Percentiles rank a stretch among this genome's conserved stretches.
phyloP scores from a whole-genome alignment of 2,888 invertebrate species.

The Diplazon laetatorius region DNA sequence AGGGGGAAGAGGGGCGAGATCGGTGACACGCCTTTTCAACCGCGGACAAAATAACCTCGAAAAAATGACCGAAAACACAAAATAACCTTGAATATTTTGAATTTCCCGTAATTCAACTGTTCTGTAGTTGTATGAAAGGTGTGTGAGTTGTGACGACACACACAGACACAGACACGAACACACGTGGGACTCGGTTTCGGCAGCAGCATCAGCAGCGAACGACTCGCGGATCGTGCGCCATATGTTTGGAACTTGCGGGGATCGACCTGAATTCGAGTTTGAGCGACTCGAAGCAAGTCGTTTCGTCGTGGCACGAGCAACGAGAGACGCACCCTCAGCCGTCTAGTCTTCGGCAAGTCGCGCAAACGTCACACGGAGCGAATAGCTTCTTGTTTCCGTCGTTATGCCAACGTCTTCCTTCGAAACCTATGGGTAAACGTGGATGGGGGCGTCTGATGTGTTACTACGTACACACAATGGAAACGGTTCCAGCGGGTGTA shows the following conservation, averaged over 20 bases:
- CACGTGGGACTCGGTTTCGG: conserved; percentile 41
- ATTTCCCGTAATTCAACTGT: no score
- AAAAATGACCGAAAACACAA: no score
- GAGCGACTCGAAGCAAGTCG: conserved; percentile 68
- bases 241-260: conserved; percentile 64
- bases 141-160: no score
- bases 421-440: no score
- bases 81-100: no score
- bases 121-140: no score
- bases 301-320: no score
- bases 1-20: no score
- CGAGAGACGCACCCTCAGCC: neutral
- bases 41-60: no score
- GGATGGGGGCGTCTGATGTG: no score
- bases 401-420: conserved; percentile 26
- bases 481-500: no score
- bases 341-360: neutral
- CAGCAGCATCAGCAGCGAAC: conserved; percentile 48
- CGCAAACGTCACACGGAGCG: neutral
- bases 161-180: conserved; percentile 10
- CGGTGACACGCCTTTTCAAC: no score
- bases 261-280: conserved; percentile 74
- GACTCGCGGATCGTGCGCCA: conserved; percentile 45
- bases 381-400: conserved; percentile 38
- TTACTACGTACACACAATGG: conserved; percentile 9